Evolutionary conservation across 1,140 invertebrate genomes (phyloP).

Genomic region (Hyles vespertilio): DNA sequence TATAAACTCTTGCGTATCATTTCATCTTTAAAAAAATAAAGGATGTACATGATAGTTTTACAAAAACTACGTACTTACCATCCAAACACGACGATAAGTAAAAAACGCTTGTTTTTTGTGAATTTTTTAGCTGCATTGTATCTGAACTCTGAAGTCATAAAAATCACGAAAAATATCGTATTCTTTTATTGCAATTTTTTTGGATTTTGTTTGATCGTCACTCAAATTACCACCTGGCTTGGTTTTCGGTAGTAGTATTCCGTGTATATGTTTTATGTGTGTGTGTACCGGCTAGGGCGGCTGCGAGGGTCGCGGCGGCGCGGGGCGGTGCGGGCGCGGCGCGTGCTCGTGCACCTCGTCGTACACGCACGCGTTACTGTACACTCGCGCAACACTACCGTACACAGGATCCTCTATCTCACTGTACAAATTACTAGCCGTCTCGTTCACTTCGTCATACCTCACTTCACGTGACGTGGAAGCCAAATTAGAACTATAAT

Average conservation of each 20-base stretch:
- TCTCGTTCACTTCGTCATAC: constrained; percentile 58
- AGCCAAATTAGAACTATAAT: constrained; percentile 25
- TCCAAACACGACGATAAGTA: too few species aligned
- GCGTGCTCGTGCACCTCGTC: constrained; percentile 52
- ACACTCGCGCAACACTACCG: constrained; percentile 16
- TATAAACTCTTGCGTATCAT: too few species aligned
- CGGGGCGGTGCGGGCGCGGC: constrained; percentile 60
- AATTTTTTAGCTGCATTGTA: too few species aligned
- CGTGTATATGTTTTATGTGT: too few species aligned
- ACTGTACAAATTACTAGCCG: constrained; percentile 54
- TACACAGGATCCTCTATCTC: constrained; percentile 43
- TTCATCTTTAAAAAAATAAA: too few species aligned
- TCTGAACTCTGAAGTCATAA: too few species aligned
- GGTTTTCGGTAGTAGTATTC: too few species aligned
- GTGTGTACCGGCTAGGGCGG: constrained; percentile 3
- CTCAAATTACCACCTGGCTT: not conserved
- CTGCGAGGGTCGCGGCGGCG: constrained; percentile 55
- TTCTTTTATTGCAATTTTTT: too few species aligned
- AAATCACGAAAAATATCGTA: too few species aligned
- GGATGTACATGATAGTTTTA: too few species aligned
- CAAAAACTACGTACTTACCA: too few species aligned
- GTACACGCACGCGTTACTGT: constrained; percentile 43
- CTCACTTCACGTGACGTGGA: constrained; percentile 30
- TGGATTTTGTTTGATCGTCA: constrained; percentile 34
- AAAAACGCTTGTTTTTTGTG: too few species aligned